Evolutionary conservation across 2,797 vertebrate species (phyloP).

Genomic region (Podarcis siculus): DNA sequence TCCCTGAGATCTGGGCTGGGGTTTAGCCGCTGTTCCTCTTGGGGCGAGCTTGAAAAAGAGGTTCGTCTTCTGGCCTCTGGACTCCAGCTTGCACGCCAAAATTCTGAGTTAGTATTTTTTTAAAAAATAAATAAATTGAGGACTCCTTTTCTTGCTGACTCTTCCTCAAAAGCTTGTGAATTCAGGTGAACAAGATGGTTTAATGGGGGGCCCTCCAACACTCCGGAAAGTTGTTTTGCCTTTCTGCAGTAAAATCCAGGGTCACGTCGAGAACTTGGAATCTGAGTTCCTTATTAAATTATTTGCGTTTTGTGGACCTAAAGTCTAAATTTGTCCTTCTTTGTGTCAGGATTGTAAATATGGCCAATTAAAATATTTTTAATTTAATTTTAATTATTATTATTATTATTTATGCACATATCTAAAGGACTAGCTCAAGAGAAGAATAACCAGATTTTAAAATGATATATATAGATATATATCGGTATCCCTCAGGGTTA

Average conservation of each 20-base stretch:
- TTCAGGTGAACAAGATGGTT: constrained; percentile 56
- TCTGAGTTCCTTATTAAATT: constrained; percentile 78
- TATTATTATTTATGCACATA: constrained; percentile 79
- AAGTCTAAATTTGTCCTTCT: constrained; percentile 73
- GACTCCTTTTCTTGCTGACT: constrained; percentile 33
- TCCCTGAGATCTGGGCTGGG: too few species aligned
- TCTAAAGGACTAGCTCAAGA: constrained; percentile 75
- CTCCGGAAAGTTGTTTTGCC: constrained; percentile 41
- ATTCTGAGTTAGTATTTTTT: constrained; percentile 29
- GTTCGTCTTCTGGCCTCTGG: neutral
- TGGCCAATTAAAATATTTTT: constrained; percentile 74
- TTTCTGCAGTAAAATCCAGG: constrained; percentile 72
- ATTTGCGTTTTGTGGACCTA: constrained; percentile 77
- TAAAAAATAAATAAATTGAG: constrained; percentile 41
- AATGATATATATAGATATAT: constrained; percentile 73
- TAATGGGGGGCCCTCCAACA: constrained; percentile 61
- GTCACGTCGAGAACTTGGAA: constrained; percentile 70
- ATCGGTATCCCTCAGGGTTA: constrained; percentile 81
- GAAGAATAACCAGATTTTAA: constrained; percentile 73
- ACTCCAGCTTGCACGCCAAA: constrained; percentile 51
- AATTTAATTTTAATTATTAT: constrained; percentile 26
- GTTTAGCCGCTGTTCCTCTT: neutral
- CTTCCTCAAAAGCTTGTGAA: constrained; percentile 53
- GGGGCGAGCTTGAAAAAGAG: neutral
- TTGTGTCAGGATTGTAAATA: constrained; percentile 81